Evolutionary conservation across 2,888 invertebrate species (phyloP).

Genomic region (Rhyacophila evoluta): DNA sequence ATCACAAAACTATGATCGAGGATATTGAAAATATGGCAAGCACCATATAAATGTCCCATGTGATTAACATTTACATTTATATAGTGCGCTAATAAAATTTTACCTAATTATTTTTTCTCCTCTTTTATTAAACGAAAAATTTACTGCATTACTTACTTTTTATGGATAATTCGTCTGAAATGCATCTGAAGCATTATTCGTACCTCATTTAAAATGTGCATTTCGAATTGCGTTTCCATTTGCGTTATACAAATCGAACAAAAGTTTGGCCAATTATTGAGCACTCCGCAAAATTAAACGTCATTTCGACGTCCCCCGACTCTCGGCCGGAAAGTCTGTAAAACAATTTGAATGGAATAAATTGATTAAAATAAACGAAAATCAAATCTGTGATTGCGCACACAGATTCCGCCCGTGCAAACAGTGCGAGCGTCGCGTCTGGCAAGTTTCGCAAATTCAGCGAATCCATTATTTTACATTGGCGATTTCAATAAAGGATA

Average conservation of each 20-base stretch:
- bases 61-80: too few relatives aligned
- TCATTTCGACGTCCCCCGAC: not conserved
- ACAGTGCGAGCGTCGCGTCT: slow-evolving; percentile 32
- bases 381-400: slow-evolving; percentile 41
- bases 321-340: not conserved
- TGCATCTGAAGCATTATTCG: not conserved
- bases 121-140: too few relatives aligned
- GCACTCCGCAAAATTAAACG: not conserved
- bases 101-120: too few relatives aligned
- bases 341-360: slow-evolving; percentile 38
- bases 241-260: not conserved
- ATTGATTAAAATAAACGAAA: slow-evolving; percentile 43
- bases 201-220: not conserved
- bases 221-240: not conserved
- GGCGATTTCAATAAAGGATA: slow-evolving; percentile 29
- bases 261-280: not conserved
- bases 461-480: slow-evolving; percentile 38
- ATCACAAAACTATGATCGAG: too few relatives aligned
- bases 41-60: too few relatives aligned
- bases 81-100: too few relatives aligned
- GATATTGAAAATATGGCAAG: too few relatives aligned
- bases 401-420: slow-evolving; percentile 32
- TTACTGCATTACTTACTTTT: too few relatives aligned
- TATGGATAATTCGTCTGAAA: too few relatives aligned
- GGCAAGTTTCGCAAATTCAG: slow-evolving; percentile 36